These are phyloP conservation scores for Boulengeromyrus knoepffleri DNA, from an alignment of 2,113 vertebrate species.

Conservation along the genomic window DNA sequence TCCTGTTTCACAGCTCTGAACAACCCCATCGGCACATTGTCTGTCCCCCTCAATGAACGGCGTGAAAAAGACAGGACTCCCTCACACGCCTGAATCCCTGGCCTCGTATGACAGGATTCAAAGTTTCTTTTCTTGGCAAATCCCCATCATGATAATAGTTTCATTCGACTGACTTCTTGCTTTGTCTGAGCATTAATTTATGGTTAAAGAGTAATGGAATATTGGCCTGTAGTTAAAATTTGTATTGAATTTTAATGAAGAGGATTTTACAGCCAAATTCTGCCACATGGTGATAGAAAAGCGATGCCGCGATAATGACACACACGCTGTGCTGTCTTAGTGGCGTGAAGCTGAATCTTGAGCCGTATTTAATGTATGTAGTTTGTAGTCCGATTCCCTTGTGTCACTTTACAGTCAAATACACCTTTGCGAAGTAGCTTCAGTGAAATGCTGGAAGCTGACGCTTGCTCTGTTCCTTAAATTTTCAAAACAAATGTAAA, in stretches of 20 bases:
- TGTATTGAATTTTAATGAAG: neutral
- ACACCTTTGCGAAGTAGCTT: slow-evolving; percentile 18
- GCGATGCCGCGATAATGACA: neutral
- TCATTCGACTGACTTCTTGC: neutral
- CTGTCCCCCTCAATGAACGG: slow-evolving; percentile 38
- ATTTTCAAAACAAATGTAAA: slow-evolving; percentile 56
- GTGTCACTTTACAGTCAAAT: slow-evolving; percentile 45
- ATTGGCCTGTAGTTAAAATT: neutral
- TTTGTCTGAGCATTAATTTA: neutral
- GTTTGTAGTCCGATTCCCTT: neutral
- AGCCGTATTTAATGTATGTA: neutral
- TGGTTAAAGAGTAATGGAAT: neutral
- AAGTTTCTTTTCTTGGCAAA: neutral
- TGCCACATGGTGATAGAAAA: neutral
- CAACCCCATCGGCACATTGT: slow-evolving; percentile 30
- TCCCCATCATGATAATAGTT: neutral
- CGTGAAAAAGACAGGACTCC: slow-evolving; percentile 38
- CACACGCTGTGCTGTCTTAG: neutral
- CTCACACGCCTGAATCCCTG: slow-evolving; percentile 30
- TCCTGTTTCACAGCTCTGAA: slow-evolving; percentile 35
- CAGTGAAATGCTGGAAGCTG: neutral
- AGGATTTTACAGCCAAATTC: neutral
- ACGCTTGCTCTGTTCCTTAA: neutral
- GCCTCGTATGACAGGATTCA: neutral
- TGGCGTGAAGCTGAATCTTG: neutral